Percentiles rank a stretch among this genome's conserved stretches.
These are phyloP conservation scores for Aphelinus atriplicis DNA, from an alignment of 1,140 invertebrate genomes.

Conservation along the genomic window DNA sequence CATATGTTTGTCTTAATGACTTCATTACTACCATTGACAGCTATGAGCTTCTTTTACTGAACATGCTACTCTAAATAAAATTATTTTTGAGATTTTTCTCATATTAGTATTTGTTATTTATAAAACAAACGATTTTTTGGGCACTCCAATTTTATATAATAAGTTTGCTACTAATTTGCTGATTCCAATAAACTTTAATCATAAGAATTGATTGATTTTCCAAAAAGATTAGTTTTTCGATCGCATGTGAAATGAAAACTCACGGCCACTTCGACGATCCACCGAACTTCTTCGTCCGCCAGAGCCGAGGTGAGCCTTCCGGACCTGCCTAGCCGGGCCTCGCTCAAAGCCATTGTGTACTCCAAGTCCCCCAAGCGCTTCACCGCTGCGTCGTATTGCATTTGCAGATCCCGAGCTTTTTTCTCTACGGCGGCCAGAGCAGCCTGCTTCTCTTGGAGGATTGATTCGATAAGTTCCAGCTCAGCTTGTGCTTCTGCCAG, in stretches of 20 bases:
- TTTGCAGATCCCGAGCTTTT: constrained; percentile 74
- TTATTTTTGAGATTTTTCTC: too few species aligned
- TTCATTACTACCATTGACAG: too few species aligned
- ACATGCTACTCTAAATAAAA: too few species aligned
- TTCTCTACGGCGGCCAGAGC: constrained; percentile 79
- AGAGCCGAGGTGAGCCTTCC: constrained; percentile 85
- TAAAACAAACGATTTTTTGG: too few species aligned
- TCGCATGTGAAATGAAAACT: constrained; percentile 31
- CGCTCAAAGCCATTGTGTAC: constrained; percentile 77
- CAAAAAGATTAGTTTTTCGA: constrained; percentile 37
- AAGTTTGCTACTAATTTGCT: too few species aligned
- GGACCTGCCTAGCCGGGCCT: constrained; percentile 79
- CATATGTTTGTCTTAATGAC: too few species aligned
- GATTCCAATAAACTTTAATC: constrained; percentile 27
- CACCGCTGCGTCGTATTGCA: constrained; percentile 73
- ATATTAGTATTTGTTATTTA: too few species aligned
- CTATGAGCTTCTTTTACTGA: too few species aligned
- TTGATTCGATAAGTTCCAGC: constrained; percentile 78
- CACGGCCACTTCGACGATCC: constrained; percentile 80
- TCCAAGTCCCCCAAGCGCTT: constrained; percentile 71
- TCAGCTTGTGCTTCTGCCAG: constrained; percentile 78
- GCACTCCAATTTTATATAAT: too few species aligned
- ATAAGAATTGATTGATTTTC: constrained; percentile 33
- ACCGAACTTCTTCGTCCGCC: constrained; percentile 84
- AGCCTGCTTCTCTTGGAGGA: constrained; percentile 82